Base-by-base conservation (phyloP, 2,888 invertebrate species). In the Ashinkailepas kermadecensis region DNA sequence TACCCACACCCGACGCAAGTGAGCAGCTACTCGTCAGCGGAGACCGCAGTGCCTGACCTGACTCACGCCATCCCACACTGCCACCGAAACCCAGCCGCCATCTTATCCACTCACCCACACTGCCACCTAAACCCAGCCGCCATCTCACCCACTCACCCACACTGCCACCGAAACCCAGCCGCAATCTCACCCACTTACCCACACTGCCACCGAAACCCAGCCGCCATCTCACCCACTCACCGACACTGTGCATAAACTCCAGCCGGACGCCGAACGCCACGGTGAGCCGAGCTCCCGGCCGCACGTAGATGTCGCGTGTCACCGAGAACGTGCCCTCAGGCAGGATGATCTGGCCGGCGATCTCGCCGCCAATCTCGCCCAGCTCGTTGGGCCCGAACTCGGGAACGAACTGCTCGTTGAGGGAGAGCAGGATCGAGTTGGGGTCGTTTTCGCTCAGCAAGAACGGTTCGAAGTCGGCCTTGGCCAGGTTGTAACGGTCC, bases 401-500 rank as follows among this genome's bases (percentile, higher is more conserved):
- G 54, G 93, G 93, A 11, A 93, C 93, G 78, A 81, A 78, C 0
- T 97, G 94, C 23, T 94, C 93, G 0, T 97, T 94, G 64, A 81
- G 82, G 67, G 82, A 82, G 54, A 83, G 81, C 18, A 85, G 83
- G 23, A 83, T 81, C 23, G 84, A 84, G 39, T 84, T 84, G 65
- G 83, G 83, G 87, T 97, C 95, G 83, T 95, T 94, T 86, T 93
- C 94, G 85, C 96, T 95, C 82, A 95, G 89, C 83, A 99, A 89
- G 86, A 94, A 98, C 0, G 99, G 99, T 85, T 96, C 91, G 86
- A 95, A 97, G 84, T 92, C 89, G 83, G 99, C 94, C 88, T 93
- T 93, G 0, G 99, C 99, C 84, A 99, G 89, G 88, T 98, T 98
- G 87, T 96, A 99, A 82, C 97, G 91, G 88, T 97, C 95, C 87